Evolutionary conservation across 2,888 invertebrate genomes (phyloP).

Genomic region (Drosophila prolongata): DNA sequence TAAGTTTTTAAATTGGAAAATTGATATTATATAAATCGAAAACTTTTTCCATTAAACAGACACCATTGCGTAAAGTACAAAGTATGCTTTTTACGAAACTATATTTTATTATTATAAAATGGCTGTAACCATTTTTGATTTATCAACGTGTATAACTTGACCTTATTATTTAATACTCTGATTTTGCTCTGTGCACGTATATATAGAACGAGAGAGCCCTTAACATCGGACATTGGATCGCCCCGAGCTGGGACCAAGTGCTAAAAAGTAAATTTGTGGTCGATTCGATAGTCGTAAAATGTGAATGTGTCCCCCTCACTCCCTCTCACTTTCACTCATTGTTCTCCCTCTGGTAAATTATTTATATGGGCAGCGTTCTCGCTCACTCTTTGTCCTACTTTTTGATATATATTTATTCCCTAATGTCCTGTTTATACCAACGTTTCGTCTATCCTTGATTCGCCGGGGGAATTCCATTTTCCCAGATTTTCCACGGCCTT

Average conservation of each 20-base stretch:
- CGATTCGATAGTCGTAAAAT: slow-evolving; percentile 79
- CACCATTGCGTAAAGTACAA: too few relatives aligned
- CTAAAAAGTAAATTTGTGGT: slow-evolving; percentile 81
- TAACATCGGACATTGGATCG: slow-evolving; percentile 54
- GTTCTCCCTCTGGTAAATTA: slow-evolving; percentile 53
- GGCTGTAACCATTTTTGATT: too few relatives aligned
- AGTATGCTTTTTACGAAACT: too few relatives aligned
- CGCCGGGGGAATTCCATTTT: slow-evolving; percentile 53
- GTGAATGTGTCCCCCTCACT: slow-evolving; percentile 39
- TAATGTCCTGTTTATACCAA: slow-evolving; percentile 74
- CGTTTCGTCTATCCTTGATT: slow-evolving; percentile 39
- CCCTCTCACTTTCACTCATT: slow-evolving; percentile 7
- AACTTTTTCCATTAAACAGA: too few relatives aligned
- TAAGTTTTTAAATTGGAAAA: too few relatives aligned
- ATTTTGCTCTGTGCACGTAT: slow-evolving; percentile 5
- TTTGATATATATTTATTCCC: slow-evolving; percentile 56
- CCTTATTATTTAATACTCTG: too few relatives aligned
- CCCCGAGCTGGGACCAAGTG: slow-evolving; percentile 75
- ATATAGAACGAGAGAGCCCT: slow-evolving; percentile 22
- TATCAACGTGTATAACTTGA: too few relatives aligned
- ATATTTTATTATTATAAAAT: too few relatives aligned
- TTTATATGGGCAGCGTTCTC: slow-evolving; percentile 60
- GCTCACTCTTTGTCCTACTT: slow-evolving; percentile 36
- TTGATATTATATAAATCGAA: too few relatives aligned
- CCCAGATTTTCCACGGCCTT: slow-evolving; percentile 38